phyloP scores from a whole-genome alignment of 2,113 vertebrate genomes.

The Pheucticus melanocephalus region DNA sequence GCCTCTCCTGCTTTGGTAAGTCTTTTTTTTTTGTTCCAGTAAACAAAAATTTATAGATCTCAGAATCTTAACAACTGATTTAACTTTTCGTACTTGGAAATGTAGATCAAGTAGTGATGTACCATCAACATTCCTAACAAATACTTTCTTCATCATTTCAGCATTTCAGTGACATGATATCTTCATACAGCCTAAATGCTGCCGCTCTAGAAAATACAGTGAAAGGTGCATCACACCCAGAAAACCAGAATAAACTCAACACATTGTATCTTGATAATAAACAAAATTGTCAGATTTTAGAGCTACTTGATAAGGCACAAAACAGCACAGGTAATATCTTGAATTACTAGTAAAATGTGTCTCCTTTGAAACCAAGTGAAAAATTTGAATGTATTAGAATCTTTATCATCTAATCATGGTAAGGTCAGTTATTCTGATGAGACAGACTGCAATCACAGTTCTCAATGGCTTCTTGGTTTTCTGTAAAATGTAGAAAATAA shows the following conservation, averaged over 20 bases:
- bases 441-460: neutral
- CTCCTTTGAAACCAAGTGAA: slow-evolving; percentile 1
- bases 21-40: neutral
- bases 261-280: neutral
- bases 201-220: neutral
- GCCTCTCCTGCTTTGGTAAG: neutral
- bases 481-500: neutral
- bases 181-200: slow-evolving; percentile 65
- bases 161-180: slow-evolving; percentile 86
- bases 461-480: neutral
- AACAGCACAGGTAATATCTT: neutral
- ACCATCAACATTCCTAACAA: neutral
- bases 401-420: neutral
- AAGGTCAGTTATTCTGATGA: neutral
- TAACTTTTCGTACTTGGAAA: neutral
- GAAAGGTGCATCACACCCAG: neutral
- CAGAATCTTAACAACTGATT: neutral
- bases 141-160: slow-evolving; percentile 43
- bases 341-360: neutral
- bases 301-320: neutral
- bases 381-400: neutral
- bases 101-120: neutral
- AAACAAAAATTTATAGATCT: neutral
- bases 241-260: neutral
- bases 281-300: neutral